These are phyloP conservation scores for Pomatorhinus ruficollis DNA, from an alignment of 2,113 vertebrate genomes.

Conservation along the genomic window DNA sequence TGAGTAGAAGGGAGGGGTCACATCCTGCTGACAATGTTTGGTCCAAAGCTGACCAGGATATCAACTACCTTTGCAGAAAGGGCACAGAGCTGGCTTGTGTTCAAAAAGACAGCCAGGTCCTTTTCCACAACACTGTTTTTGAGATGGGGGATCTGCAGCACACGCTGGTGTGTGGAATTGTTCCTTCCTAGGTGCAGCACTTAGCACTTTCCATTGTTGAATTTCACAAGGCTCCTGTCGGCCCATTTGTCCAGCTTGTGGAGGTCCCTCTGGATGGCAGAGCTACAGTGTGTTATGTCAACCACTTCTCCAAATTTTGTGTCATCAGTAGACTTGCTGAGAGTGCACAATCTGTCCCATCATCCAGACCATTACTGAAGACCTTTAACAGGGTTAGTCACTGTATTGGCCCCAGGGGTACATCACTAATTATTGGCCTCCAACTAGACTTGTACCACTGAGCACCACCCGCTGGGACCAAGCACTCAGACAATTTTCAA, in stretches of 20 bases:
- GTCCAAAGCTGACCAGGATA: background rate
- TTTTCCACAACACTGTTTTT: background rate
- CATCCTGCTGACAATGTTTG: background rate
- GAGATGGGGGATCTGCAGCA: background rate
- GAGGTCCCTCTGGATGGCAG: background rate
- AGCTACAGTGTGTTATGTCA: background rate
- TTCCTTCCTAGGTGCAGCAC: background rate
- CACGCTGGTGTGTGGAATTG: background rate
- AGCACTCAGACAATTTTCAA: background rate
- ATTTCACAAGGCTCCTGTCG: background rate
- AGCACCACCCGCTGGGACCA: background rate
- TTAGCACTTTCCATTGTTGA: background rate
- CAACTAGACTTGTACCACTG: background rate
- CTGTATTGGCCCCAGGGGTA: background rate
- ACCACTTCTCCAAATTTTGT: background rate
- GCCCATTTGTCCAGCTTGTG: background rate
- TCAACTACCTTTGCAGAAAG: background rate
- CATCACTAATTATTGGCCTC: background rate
- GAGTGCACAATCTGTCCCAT: background rate
- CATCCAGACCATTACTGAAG: background rate
- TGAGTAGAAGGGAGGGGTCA: background rate
- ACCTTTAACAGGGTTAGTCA: background rate
- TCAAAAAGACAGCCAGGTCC: background rate
- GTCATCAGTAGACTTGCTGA: background rate
- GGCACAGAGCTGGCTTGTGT: accelerated